Evolutionary conservation across 1,140 invertebrate genomes (phyloP).

Genomic region (Heliconius melpomene): DNA sequence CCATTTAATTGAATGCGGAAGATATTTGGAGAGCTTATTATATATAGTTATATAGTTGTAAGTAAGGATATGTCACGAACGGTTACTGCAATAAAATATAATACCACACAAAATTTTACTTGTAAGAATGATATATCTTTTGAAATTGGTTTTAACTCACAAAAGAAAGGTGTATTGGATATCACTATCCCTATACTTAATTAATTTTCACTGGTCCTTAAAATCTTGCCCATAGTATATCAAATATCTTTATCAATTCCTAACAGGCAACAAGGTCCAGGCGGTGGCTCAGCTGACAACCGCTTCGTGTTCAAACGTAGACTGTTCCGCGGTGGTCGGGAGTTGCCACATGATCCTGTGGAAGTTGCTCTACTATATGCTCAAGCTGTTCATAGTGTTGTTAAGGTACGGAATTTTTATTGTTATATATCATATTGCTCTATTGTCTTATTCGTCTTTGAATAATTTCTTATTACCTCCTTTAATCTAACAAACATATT

Average conservation of each 20-base stretch:
- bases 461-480: not conserved
- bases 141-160: too few species aligned
- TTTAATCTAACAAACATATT: not conserved
- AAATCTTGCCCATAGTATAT: too few species aligned
- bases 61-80: too few species aligned
- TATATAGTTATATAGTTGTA: too few species aligned
- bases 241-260: not conserved
- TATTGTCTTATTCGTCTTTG: not conserved
- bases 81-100: too few species aligned
- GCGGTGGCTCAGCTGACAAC: slow-evolving; percentile 91
- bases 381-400: slow-evolving; percentile 96
- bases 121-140: too few species aligned
- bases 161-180: too few species aligned
- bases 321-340: slow-evolving; percentile 92
- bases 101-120: too few species aligned
- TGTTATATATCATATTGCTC: not conserved
- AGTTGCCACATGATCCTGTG: slow-evolving; percentile 97
- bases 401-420: slow-evolving; percentile 87
- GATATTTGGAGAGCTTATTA: too few species aligned
- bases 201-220: too few species aligned
- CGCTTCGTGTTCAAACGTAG: slow-evolving; percentile 96
- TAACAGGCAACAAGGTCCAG: slow-evolving; percentile 70
- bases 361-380: slow-evolving; percentile 97
- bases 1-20: too few species aligned
- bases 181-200: too few species aligned